Evolutionary conservation across 2,797 vertebrate genomes (phyloP), one percentile per base, ranked within the genome.

Genomic region (Ptychadena robeensis): DNA sequence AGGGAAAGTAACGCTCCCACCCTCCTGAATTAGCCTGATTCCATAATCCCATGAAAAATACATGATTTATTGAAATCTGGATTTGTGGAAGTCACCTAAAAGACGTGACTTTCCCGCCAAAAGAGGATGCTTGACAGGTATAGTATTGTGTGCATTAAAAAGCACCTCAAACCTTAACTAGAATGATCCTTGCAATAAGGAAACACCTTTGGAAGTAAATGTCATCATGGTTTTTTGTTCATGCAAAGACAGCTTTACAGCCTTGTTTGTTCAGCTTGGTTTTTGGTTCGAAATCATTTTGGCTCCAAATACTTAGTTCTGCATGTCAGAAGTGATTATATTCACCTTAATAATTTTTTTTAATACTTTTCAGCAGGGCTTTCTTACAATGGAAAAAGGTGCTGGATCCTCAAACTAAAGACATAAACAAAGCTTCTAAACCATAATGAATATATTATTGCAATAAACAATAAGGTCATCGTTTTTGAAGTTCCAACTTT

Each of bases 241-340:
- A 53, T 83, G 59, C 59, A 40, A 57, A 65, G 25, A 68, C 38
- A 73, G 61, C 72, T 83, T 79, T 64, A 31, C 76, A 22, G 48
- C 73, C 57, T 79, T 2, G 35, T 83, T 79, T 79, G 30, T 79
- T 67, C 38, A 67, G 59, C 72, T 40, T 79, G 44, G 40, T 78
- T 83, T 76, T 72, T 37, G 27, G 64, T 65, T 59, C 78, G 61
- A 57, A 79, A 31, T 25, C 2, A 27, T 37, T 67, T 73, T 83
- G 82, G 75, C 82, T 66, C 27, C 38, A 22, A 44, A 25, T 68
- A 38, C 59, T 12, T 6, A 35, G 9, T 65, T 83, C 30, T 70
- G 38, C 15, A 31, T 32, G 68, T 73, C 75, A n/a, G 59, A 25
- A 57, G 22, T 72, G n/a, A 79, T 67, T 73, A 73, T 48, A 37